Percentiles rank a stretch among this genome's conserved stretches.
Conservation (phyloP, 2,113 vertebrate species). For the Suncus etruscus region DNA sequence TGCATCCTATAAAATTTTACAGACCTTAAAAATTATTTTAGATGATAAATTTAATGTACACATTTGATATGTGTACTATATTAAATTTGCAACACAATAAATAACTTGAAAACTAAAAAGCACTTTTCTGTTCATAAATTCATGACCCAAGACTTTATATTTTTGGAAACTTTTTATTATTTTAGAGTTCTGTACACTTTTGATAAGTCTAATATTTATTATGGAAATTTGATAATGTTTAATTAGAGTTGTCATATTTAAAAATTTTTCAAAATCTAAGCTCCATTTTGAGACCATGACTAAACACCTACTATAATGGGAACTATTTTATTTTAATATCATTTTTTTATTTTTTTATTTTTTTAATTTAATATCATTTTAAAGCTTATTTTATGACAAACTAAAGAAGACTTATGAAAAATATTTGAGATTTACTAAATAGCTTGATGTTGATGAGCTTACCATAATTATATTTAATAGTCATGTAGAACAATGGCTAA, state of each 20-base stretch:
- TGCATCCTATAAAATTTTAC: no score
- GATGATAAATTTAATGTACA: neutral
- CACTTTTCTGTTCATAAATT: neutral
- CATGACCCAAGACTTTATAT: neutral
- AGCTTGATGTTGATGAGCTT: neutral
- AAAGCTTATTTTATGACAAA: neutral
- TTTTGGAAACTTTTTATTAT: neutral
- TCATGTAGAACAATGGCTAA: neutral
- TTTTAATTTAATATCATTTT: neutral
- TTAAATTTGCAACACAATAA: neutral
- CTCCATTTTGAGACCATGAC: neutral
- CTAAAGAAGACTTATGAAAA: neutral
- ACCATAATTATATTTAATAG: neutral
- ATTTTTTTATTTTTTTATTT: no score
- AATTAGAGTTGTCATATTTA: neutral
- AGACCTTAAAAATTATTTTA: neutral
- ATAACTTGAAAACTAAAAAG: neutral
- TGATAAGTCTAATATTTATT: neutral
- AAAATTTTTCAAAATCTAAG: neutral
- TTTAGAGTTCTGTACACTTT: neutral
- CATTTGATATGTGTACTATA: neutral
- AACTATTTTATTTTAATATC: neutral
- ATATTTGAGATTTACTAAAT: conserved; percentile 4
- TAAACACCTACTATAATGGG: neutral
- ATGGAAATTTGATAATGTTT: neutral